Evolutionary conservation across 2,797 vertebrate species (phyloP), one percentile per base, ranked within the genome.

Genomic region (Pogonophryne albipinna): DNA sequence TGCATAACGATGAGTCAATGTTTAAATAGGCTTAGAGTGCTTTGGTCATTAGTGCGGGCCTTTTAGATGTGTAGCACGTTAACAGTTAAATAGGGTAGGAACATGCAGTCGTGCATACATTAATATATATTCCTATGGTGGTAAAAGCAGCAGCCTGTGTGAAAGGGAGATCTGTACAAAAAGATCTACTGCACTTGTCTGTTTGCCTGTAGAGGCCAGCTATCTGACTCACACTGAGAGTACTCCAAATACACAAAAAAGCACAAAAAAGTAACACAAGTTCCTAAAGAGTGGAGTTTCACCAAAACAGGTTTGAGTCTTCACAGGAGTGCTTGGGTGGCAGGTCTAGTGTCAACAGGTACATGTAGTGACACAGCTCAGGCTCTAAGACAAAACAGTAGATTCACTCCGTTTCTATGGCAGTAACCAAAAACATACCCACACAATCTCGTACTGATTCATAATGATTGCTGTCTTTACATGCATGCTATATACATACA

Each of bases 311-410:
- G 88, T 91, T 87, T 89, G 44, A 56, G 34, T 38, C 34, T 38
- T 38, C 14, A 17, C 8, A 66, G n/a, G 44, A 69, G 51, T 34
- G 76, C 65, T 62, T 74, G 49, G 71, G 79, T 86, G 82, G 59
- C 23, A 41, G 86, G 88, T 90, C 77, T 68, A 66, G 76, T 67
- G 80, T 84, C 88, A 91, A 92, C 90, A 92, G 87, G 89, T 90
- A 88, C 79, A 83, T 82, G 80, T 79, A 72, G 86, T 84, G 74
- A 86, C 76, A 83, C 42, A 66, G 83, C 82, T 74, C 19, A 45
- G 51, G 55, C 56, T 10, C n/a, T 46, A 27, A 41, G 34, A 38
- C 34, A 20, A 71, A 53, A 82, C 66, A 75, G 60, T 53, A 38
- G 20, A 62, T 38, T 46, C 10, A 16, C 15, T 53, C 70, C 77